Conservation (phyloP, 2,113 vertebrate genomes). For the Coreoperca whiteheadi region DNA sequence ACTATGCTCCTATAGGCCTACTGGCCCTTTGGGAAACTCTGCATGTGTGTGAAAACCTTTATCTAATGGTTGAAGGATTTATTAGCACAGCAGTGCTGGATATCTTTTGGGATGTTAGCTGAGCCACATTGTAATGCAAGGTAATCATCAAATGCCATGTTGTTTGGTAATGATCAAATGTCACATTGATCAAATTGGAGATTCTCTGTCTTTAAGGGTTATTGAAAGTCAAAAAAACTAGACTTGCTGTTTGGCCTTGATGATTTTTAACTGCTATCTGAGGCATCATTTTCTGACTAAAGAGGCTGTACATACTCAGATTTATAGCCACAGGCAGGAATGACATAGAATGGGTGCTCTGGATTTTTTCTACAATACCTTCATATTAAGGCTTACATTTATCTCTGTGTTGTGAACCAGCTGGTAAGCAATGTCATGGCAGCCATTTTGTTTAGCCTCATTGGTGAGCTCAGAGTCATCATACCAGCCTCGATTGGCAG, state of each 20-base stretch:
- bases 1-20: background rate
- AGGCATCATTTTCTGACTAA: background rate
- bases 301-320: background rate
- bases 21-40: background rate
- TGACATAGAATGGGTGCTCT: background rate
- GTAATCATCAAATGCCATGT: background rate
- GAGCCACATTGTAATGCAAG: background rate
- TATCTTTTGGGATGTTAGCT: background rate
- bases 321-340: no score
- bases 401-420: constrained; percentile 86
- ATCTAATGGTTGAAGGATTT: no score
- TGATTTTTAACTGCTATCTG: background rate
- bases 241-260: background rate
- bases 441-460: constrained; percentile 70
- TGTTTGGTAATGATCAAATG: background rate
- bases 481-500: constrained; percentile 83
- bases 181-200: no score
- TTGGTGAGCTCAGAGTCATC: constrained; percentile 71
- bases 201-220: background rate
- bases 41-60: background rate
- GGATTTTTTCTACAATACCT: background rate
- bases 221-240: background rate
- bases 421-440: constrained; percentile 85
- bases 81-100: no score
- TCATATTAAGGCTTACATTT: constrained; percentile 76